Conservation (phyloP, 2,797 vertebrate genomes). For the Percopsis omiscomaycus region DNA sequence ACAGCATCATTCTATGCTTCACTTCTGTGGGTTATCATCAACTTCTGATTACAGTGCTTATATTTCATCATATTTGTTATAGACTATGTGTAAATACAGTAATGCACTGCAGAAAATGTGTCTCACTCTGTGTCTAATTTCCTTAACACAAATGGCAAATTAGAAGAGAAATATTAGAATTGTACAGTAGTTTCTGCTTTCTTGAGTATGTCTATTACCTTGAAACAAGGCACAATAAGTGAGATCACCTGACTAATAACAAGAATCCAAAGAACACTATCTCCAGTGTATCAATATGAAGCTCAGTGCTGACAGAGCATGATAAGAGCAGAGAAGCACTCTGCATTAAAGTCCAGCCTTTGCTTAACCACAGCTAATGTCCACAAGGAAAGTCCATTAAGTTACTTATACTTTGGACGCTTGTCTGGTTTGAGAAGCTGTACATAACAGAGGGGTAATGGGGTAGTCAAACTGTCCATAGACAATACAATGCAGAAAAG, state of each 20-base stretch:
- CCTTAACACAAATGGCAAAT: too few relatives aligned
- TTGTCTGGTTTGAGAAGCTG: conserved; percentile 20
- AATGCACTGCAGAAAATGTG: too few relatives aligned
- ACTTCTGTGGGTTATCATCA: too few relatives aligned
- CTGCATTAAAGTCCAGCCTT: conserved; percentile 40
- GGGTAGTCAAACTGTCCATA: conserved; percentile 2
- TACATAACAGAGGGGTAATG: conserved; percentile 4
- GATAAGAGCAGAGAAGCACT: conserved; percentile 48
- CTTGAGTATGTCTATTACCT: too few relatives aligned
- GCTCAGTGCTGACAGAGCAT: conserved; percentile 52
- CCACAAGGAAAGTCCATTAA: conserved; percentile 48
- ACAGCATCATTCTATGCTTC: not conserved
- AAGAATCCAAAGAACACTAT: too few relatives aligned
- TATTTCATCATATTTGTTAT: too few relatives aligned
- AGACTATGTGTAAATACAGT: too few relatives aligned
- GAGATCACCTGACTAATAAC: not conserved
- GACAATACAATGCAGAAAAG: not conserved
- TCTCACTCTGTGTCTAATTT: too few relatives aligned
- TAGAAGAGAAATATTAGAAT: too few relatives aligned
- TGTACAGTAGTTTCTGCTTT: too few relatives aligned
- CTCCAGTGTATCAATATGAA: conserved; percentile 39
- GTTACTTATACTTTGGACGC: conserved; percentile 23
- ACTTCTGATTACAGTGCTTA: too few relatives aligned
- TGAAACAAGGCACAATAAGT: not conserved
- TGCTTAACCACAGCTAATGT: conserved; percentile 61